Percentiles rank a stretch among this genome's conserved stretches.
Evolutionary conservation across 2,797 vertebrate species (phyloP).

Genomic region (Acestrorhynchus altus): DNA sequence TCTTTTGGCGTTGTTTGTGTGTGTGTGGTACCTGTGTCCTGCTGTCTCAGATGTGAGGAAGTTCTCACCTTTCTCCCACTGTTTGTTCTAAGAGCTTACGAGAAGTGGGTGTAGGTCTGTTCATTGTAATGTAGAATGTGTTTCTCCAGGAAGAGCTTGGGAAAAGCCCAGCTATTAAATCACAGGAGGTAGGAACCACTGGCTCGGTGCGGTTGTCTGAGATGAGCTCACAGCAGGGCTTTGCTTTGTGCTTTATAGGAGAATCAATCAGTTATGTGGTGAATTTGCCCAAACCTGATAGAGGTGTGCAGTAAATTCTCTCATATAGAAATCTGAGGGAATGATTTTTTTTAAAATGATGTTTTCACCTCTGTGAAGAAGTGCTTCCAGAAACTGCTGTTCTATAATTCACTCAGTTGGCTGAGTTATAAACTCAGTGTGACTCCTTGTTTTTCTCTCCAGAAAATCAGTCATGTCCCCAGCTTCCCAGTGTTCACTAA

Average conservation of each 20-base stretch:
- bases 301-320: neutral
- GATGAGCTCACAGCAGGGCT: neutral
- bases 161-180: neutral
- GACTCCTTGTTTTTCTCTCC: no score
- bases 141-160: neutral
- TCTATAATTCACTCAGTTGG: no score
- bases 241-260: conserved; percentile 3
- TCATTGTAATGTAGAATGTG: neutral
- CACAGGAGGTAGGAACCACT: neutral
- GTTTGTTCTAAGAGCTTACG: neutral
- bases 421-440: no score
- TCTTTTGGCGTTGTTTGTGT: no score
- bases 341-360: no score
- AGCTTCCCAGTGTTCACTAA: no score
- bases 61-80: neutral
- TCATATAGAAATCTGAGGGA: neutral
- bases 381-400: no score
- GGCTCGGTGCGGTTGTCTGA: neutral
- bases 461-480: no score
- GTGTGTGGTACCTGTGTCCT: neutral
- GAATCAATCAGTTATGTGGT: neutral
- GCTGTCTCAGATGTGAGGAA: neutral
- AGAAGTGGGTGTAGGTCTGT: conserved; percentile 21
- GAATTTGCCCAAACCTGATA: neutral
- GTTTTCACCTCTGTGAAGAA: no score